phyloP scores from a whole-genome alignment of 1,140 invertebrate species.

The Phymorhynchus buccinoides region DNA sequence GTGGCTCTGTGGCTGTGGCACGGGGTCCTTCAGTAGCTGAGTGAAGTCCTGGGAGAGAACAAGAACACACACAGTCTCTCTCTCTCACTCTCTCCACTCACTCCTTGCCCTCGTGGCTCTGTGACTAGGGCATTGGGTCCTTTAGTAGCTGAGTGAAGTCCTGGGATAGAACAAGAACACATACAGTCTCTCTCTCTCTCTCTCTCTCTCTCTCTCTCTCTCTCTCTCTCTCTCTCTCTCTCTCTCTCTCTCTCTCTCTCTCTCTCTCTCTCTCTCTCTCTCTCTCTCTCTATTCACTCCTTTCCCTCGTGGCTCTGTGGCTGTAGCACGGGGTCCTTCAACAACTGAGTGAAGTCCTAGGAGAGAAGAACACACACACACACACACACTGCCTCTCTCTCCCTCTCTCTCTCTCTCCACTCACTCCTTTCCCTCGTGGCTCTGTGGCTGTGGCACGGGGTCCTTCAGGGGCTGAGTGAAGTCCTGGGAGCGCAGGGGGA shows the following conservation, averaged over 20 bases:
- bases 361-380: no score
- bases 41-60: slow-evolving; percentile 87
- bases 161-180: slow-evolving; percentile 77
- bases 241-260: slow-evolving; percentile 84
- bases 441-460: slow-evolving; percentile 94
- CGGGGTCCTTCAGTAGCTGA: slow-evolving; percentile 88
- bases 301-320: slow-evolving; percentile 94
- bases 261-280: no score
- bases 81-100: slow-evolving; percentile 52
- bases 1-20: slow-evolving; percentile 92
- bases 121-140: slow-evolving; percentile 90
- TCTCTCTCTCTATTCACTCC: slow-evolving; percentile 75
- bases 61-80: no score
- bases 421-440: slow-evolving; percentile 90
- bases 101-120: slow-evolving; percentile 93
- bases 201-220: no score
- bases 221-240: no score
- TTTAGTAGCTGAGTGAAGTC: slow-evolving; percentile 90
- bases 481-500: slow-evolving; percentile 89
- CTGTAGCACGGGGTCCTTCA: no score
- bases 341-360: no score
- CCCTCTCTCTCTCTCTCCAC: no score
- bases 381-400: no score
- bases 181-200: no score
- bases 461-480: slow-evolving; percentile 90